Evolutionary conservation across 2,888 invertebrate genomes (phyloP), one percentile per base, ranked within the genome.

Genomic region (Acrobasis consociella): DNA sequence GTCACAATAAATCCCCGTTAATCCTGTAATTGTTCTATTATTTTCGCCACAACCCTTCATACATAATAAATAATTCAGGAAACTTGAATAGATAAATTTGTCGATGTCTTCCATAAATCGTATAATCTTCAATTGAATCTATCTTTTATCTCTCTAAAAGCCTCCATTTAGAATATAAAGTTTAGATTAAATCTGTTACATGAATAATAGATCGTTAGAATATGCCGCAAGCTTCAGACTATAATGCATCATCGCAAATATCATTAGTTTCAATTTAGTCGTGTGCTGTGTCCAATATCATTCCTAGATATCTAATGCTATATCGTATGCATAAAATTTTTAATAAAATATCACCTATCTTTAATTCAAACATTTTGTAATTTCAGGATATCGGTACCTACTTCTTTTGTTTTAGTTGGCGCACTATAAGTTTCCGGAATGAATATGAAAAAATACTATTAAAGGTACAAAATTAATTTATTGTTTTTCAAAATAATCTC

Each of bases 221-320:
- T 42, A 46, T 46, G 46, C 46, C 46, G 46, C 46, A 46, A n/a
- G 2, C 13, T 46, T 46, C 10, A 46, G 46, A 46, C 11, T 5
- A 46, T 46, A 11, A 46, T 46, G 46, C 46, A 46, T 46, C 46
- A 46, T 46, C 46, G 46, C 46, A 46, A 46, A 46, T 46, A 46
- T 46, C 46, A 46, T 46, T 46, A 10, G 46, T 46, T 46, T 46
- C 46, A 46, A 46, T 46, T 46, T 46, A 31, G 5, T 31, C 5
- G 46, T 42, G 42, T 46, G 46, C 46, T 46, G 46, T 46, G 46
- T 2, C n/a, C n/a, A 13, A 9, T 0, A 13, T 13, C 10, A 31
- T 31, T 31, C 7, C 31, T 7, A 7, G 8, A 31, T 31, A 5
- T 7, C 31, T 31, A 31, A 31, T 31, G 31, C 31, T 31, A 8